Base-by-base conservation (phyloP, 1,140 invertebrate species). In the Pseudachorutes palmiensis region DNA sequence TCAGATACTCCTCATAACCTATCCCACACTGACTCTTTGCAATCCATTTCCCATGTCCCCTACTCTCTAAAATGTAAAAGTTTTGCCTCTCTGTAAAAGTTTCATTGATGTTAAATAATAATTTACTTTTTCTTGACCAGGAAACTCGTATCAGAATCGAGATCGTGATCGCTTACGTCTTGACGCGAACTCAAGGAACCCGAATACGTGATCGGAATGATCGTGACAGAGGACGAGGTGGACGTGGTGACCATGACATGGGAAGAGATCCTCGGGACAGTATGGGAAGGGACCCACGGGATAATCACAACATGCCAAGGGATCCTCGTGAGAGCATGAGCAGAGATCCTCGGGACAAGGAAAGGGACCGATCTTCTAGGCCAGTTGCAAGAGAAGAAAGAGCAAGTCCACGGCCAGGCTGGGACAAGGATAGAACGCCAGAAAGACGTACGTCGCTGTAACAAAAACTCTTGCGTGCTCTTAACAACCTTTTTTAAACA, bases 361-460 rank as follows among this genome's bases (percentile, higher is more conserved):
- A 67, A 19, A 51, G 69, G 33, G 51, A 69, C 3, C 66, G 72
- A 36, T 71, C 70, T 0, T 36, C 66, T 12, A 67, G 66, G 2
- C 65, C 51, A 48, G 33, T 66, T 45, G 9, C 36, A 22, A 26
- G 70, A n/a, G 70, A 71, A 66, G 72, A 73, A 55, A 45, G 69
- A 24, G 70, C 72, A 14, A 55, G 64, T n/a, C n/a, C n/a, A 57
- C 70, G 72, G 67, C 72, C 72, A 1, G 51, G 12, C 12, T 70
- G 69, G 69, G 69, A 73, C 28, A 73, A 68, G 62, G 72, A 73
- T 41, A 65, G 72, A 55, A 82, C 81, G 72, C 81, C 81, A 33
- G 72, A 73, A 62, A 64, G 72, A 66, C 69, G 77, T 83, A 82
- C 79, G 77, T 77, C 78, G n/a, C 19, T 22, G n/a, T 29, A 60